Conservation (phyloP, 2,888 invertebrate species). For the Phyllotreta striolata region DNA sequence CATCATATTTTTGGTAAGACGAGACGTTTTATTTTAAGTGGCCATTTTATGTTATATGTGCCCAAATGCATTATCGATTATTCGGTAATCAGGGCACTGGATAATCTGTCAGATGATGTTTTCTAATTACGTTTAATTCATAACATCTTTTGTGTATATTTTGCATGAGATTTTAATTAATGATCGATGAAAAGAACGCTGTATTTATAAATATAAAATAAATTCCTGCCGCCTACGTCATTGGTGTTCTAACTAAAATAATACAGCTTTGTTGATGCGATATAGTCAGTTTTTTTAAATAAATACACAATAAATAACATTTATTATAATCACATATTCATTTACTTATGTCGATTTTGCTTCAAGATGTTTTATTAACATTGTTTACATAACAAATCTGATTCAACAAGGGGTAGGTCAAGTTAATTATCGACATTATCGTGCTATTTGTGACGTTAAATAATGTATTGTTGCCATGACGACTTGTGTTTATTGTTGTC, state of each 20-base stretch:
- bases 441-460: no score
- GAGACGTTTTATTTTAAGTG: constrained; percentile 32
- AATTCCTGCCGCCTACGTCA: constrained; percentile 21
- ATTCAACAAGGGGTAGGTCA: no score
- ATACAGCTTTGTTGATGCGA: constrained; percentile 3
- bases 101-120: constrained; percentile 1
- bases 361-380: no score
- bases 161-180: background rate
- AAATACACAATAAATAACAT: no score
- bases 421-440: no score
- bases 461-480: no score
- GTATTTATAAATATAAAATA: constrained; percentile 20
- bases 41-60: constrained; percentile 47
- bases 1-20: constrained; percentile 77
- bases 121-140: background rate
- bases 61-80: constrained; percentile 35
- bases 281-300: background rate
- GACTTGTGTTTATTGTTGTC: no score
- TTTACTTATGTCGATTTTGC: no score
- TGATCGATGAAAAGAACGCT: background rate
- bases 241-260: constrained; percentile 11
- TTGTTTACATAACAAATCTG: no score
- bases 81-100: constrained; percentile 21
- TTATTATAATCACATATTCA: no score
- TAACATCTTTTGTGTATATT: background rate